A percentile compares a stretch with the other conserved stretches of the same genome.
phyloP scores from a whole-genome alignment of 2,797 vertebrate genomes.

The Oreochromis mossambicus region DNA sequence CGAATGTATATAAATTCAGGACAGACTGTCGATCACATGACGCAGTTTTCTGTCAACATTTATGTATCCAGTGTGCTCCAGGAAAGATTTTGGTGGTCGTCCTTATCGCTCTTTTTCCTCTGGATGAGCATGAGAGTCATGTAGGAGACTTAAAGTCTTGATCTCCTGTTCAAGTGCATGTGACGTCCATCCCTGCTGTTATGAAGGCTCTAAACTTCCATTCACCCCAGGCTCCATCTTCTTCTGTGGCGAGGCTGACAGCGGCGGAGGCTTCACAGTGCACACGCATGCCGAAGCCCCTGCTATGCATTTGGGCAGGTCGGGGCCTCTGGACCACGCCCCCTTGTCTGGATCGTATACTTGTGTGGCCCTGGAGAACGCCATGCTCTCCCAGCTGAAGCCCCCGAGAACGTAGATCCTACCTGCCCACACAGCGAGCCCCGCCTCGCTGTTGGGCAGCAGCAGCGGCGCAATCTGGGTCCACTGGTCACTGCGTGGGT shows the following conservation, averaged over 20 bases:
- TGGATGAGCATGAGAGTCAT: not conserved
- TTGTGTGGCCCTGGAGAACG: constrained; percentile 88
- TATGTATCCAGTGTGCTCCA: not conserved
- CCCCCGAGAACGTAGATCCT: constrained; percentile 92
- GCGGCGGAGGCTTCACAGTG: constrained; percentile 66
- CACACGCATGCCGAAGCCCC: constrained; percentile 91
- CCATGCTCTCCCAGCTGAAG: constrained; percentile 93
- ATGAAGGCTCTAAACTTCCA: constrained; percentile 23
- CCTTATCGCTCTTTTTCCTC: not conserved
- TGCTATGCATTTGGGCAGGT: constrained; percentile 86
- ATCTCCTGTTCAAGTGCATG: not conserved
- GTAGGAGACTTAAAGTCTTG: not conserved
- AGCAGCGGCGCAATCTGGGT: constrained; percentile 81
- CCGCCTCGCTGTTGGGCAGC: constrained; percentile 91
- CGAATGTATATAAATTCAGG: not conserved
- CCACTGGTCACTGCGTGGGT: constrained; percentile 88
- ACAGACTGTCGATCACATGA: not conserved
- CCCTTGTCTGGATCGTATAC: constrained; percentile 83
- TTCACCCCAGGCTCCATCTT: constrained; percentile 54
- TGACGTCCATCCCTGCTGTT: not conserved
- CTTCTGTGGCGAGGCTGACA: constrained; percentile 51
- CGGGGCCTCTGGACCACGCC: constrained; percentile 82
- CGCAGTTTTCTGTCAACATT: not conserved
- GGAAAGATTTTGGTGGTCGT: not conserved
- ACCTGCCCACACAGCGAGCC: constrained; percentile 82